phyloP scores from a whole-genome alignment of 2,797 vertebrate genomes.

The Anguilla pacifica region DNA sequence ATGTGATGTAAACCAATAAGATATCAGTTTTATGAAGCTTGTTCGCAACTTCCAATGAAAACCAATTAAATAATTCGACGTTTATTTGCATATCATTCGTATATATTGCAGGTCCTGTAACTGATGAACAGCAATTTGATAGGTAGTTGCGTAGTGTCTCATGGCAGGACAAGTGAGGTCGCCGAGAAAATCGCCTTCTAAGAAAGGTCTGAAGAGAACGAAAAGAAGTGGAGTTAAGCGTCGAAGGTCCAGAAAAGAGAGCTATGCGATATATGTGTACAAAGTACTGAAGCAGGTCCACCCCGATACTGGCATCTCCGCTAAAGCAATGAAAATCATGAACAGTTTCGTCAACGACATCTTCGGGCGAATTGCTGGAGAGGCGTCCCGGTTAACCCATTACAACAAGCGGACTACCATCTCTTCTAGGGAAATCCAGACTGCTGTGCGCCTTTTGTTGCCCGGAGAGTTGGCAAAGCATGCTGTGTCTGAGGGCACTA shows the following conservation, averaged over 20 bases:
- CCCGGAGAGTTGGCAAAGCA: not conserved
- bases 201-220: not conserved
- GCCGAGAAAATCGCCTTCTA: not conserved
- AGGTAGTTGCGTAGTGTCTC: too few species aligned
- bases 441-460: not conserved
- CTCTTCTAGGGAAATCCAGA: not conserved
- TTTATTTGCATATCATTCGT: too few species aligned
- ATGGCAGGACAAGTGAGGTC: too few species aligned
- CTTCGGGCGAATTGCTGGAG: conserved; percentile 13
- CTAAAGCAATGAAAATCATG: conserved; percentile 25
- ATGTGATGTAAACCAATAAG: too few species aligned
- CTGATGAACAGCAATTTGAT: too few species aligned
- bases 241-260: not conserved
- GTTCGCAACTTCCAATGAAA: too few species aligned
- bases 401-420: conserved; percentile 7
- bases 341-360: not conserved
- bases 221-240: not conserved
- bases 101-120: too few species aligned
- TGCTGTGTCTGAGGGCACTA: not conserved
- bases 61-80: too few species aligned
- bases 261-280: conserved; percentile 1
- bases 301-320: not conserved
- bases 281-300: not conserved
- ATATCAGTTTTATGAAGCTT: too few species aligned
- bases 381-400: conserved; percentile 14